Evolutionary conservation across 2,888 invertebrate species (phyloP).

Genomic region (Hypomecis atomaria): DNA sequence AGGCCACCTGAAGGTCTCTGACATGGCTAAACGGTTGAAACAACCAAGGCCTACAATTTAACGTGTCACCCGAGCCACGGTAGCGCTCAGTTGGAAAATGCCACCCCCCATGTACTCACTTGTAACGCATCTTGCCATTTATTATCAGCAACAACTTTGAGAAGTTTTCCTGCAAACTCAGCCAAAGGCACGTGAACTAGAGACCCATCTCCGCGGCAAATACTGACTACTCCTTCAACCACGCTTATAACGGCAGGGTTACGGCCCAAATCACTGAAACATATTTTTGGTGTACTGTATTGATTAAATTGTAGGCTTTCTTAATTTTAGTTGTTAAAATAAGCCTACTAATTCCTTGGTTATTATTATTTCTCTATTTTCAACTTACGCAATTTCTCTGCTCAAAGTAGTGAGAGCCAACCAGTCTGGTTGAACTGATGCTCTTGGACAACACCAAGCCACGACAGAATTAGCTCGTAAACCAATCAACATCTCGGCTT

Average conservation of each 20-base stretch:
- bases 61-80: too few species aligned
- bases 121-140: conserved; percentile 94
- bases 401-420: conserved; percentile 72
- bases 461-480: conserved; percentile 74
- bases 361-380: background rate
- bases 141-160: conserved; percentile 86
- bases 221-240: conserved; percentile 92
- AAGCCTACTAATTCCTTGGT: background rate
- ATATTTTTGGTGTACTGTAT: background rate
- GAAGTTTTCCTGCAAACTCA: conserved; percentile 86
- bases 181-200: conserved; percentile 89
- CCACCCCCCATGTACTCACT: conserved; percentile 81
- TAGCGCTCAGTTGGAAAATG: too few species aligned
- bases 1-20: too few species aligned
- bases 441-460: conserved; percentile 78
- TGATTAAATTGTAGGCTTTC: background rate
- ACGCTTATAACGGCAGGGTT: conserved; percentile 93
- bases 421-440: conserved; percentile 75
- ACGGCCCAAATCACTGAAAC: conserved; percentile 92
- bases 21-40: too few species aligned
- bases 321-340: conserved; percentile 20
- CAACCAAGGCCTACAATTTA: too few species aligned
- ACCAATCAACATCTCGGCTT: conserved; percentile 76
- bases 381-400: conserved; percentile 71
- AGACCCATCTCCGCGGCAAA: conserved; percentile 96